Conservation (phyloP, 2,888 invertebrate species). For the Hedya salicella region DNA sequence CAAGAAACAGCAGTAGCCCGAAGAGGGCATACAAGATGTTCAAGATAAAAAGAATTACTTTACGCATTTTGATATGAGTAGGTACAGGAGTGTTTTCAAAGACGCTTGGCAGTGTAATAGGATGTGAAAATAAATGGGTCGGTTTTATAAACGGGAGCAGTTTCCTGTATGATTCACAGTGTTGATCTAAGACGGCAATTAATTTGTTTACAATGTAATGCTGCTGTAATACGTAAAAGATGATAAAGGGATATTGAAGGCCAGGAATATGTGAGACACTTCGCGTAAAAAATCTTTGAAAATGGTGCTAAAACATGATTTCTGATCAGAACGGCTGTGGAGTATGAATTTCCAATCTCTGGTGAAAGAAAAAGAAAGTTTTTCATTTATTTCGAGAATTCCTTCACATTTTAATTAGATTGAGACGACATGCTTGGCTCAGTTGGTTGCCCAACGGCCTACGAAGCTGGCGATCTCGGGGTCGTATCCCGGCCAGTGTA, state of each 20-base stretch:
- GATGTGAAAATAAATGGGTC: constrained; percentile 2
- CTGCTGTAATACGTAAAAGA: not conserved
- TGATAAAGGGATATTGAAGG: not conserved
- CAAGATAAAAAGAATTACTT: constrained; percentile 31
- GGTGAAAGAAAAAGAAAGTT: too few species aligned
- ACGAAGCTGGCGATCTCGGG: too few species aligned
- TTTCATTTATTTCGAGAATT: too few species aligned
- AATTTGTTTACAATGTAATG: not conserved
- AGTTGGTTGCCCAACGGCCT: too few species aligned
- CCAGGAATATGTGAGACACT: not conserved
- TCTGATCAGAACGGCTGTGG: too few species aligned
- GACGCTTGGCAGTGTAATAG: constrained; percentile 24
- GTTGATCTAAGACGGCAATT: not conserved
- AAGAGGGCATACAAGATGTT: constrained; percentile 33
- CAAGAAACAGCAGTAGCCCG: constrained; percentile 19
- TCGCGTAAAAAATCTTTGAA: not conserved
- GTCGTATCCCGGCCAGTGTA: too few species aligned
- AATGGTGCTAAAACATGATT: not conserved
- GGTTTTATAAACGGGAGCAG: not conserved
- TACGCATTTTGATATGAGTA: constrained; percentile 29
- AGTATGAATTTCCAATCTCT: too few species aligned
- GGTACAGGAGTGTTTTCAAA: constrained; percentile 1
- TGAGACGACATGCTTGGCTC: too few species aligned
- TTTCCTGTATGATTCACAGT: not conserved
- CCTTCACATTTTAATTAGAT: too few species aligned